A percentile compares a stretch with the other conserved stretches of the same genome.
Conservation (phyloP, 1,140 invertebrate species). For the Hestina assimilis region DNA sequence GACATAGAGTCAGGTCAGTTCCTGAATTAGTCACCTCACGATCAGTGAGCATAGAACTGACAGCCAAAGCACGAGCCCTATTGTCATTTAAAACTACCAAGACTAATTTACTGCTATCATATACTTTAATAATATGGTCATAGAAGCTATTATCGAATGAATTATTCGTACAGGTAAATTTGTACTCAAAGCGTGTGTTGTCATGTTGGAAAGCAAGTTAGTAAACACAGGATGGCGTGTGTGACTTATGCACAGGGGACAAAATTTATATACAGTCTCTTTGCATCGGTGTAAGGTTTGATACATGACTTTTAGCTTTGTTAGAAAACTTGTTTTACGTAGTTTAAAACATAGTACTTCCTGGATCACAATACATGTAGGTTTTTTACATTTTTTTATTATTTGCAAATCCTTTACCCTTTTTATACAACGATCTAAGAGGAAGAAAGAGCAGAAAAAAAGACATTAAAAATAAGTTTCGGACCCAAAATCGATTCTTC, state of each 20-base stretch:
- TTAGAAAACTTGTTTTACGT: slow-evolving; percentile 24
- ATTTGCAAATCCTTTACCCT: too few species aligned
- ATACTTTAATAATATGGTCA: not conserved
- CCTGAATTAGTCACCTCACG: slow-evolving; percentile 51
- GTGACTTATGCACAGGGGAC: slow-evolving; percentile 46
- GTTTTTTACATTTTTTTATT: not conserved
- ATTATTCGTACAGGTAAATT: not conserved
- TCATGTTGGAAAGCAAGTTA: slow-evolving; percentile 53
- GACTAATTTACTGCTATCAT: not conserved
- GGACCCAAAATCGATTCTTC: too few species aligned
- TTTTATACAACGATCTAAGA: too few species aligned
- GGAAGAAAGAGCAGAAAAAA: too few species aligned
- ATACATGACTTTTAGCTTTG: slow-evolving; percentile 43
- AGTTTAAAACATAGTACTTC: slow-evolving; percentile 25
- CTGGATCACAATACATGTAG: not conserved
- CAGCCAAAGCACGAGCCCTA: slow-evolving; percentile 36
- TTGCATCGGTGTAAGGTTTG: slow-evolving; percentile 39
- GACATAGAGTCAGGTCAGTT: slow-evolving; percentile 39
- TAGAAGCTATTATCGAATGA: slow-evolving; percentile 15
- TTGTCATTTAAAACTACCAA: slow-evolving; percentile 32
- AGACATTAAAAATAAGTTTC: too few species aligned
- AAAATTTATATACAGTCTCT: slow-evolving; percentile 44
- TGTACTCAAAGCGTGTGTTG: slow-evolving; percentile 25
- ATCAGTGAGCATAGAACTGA: slow-evolving; percentile 42
- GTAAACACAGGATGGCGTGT: slow-evolving; percentile 52